phyloP scores from a whole-genome alignment of 1,140 invertebrate species.

The Zelostemma sp. region DNA sequence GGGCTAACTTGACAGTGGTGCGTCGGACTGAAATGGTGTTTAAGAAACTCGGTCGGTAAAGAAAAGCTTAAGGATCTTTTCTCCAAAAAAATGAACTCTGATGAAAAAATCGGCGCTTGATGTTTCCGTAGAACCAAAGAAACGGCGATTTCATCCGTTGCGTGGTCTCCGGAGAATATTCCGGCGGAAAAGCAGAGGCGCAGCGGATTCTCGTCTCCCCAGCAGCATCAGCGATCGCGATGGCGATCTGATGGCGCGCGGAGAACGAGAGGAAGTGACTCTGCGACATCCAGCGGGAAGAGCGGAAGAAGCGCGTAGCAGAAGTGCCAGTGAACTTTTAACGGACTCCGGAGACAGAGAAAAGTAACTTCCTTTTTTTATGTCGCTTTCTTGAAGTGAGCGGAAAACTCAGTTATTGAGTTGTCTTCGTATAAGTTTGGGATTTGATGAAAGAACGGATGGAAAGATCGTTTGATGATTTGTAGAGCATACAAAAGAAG shows the following conservation, averaged over 20 bases:
- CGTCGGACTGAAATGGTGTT: too few species aligned
- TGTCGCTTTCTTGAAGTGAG: too few species aligned
- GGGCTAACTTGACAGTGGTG: too few species aligned
- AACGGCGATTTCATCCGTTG: slow-evolving; percentile 75
- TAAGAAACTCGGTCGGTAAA: too few species aligned
- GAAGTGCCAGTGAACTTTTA: slow-evolving; percentile 78
- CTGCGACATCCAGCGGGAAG: slow-evolving; percentile 63
- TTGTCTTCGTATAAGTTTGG: too few species aligned
- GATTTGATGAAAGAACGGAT: too few species aligned
- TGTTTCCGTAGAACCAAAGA: slow-evolving; percentile 77
- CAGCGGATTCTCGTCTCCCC: slow-evolving; percentile 59
- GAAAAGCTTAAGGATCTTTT: too few species aligned
- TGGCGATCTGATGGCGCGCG: slow-evolving; percentile 56
- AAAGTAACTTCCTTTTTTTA: too few species aligned
- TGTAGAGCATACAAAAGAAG: slow-evolving; percentile 41
- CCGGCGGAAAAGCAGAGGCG: slow-evolving; percentile 72
- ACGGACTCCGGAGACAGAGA: slow-evolving; percentile 65
- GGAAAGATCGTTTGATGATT: slow-evolving; percentile 6
- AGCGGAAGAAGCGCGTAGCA: slow-evolving; percentile 73
- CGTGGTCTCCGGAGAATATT: slow-evolving; percentile 79
- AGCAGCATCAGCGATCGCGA: slow-evolving; percentile 29
- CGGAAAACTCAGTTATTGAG: too few species aligned
- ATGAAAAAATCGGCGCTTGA: too few species aligned
- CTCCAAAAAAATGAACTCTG: too few species aligned
- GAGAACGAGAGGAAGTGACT: slow-evolving; percentile 63